Percentiles rank a stretch among this genome's conserved stretches.
These are phyloP conservation scores for Enhydra lutris DNA, from an alignment of 2,113 vertebrate genomes.

Conservation along the genomic window DNA sequence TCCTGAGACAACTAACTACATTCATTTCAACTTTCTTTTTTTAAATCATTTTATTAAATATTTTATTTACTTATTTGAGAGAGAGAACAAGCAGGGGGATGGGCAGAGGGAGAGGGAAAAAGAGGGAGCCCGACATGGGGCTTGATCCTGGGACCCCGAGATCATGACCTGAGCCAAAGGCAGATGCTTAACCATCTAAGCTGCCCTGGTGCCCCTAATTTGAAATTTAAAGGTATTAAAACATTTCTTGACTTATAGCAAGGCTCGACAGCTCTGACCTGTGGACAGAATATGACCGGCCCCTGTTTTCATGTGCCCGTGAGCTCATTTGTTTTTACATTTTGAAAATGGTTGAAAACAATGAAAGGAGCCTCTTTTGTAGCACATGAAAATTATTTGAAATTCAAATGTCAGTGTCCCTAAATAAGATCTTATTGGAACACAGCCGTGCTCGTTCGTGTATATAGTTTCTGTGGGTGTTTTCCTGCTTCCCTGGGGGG, in stretches of 20 bases:
- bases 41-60: neutral
- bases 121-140: neutral
- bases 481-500: neutral
- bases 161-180: neutral
- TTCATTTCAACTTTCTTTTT: neutral
- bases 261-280: neutral
- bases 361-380: neutral
- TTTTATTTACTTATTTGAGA: neutral
- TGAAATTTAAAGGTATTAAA: neutral
- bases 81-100: neutral
- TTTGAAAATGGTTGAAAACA: neutral
- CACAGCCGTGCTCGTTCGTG: neutral
- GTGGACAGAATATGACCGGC: neutral
- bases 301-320: neutral
- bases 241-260: neutral
- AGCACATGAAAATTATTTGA: neutral
- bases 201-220: neutral
- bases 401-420: neutral
- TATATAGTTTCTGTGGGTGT: neutral
- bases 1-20: neutral
- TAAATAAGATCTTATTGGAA: neutral
- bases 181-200: neutral
- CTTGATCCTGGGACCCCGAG: neutral
- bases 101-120: neutral
- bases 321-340: neutral